Conservation (phyloP, 2,888 invertebrate species). For the Oscheius sp. region DNA sequence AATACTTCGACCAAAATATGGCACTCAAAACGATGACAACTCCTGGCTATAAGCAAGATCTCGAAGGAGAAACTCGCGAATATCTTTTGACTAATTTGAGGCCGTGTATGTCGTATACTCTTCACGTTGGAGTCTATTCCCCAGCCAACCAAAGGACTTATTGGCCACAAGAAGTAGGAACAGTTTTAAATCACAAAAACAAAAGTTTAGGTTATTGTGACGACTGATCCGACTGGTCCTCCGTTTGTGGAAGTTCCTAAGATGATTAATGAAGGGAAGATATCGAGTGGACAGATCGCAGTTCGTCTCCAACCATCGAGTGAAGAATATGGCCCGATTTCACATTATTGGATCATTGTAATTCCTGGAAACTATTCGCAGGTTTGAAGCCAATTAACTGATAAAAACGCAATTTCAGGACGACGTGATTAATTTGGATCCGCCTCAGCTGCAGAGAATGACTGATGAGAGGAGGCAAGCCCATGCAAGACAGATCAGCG, state of each 20-base stretch:
- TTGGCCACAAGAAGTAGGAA: constrained; percentile 63
- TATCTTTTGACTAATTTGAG: constrained; percentile 56
- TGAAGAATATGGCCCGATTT: constrained; percentile 96
- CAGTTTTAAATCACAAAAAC: background rate
- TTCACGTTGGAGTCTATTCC: constrained; percentile 63
- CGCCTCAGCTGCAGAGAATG: constrained; percentile 41
- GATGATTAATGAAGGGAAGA: constrained; percentile 43
- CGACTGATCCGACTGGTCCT: constrained; percentile 64
- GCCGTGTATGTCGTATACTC: constrained; percentile 66
- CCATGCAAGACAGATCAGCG: constrained; percentile 38
- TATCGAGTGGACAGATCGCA: constrained; percentile 42
- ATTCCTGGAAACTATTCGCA: constrained; percentile 80
- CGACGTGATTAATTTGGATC: constrained; percentile 54
- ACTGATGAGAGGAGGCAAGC: constrained; percentile 44
- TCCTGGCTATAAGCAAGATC: constrained; percentile 59
- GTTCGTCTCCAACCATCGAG: constrained; percentile 81
- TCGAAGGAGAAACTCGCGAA: constrained; percentile 41
- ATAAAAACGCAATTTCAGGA: constrained; percentile 38
- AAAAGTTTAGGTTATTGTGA: constrained; percentile 35
- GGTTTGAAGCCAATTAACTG: constrained; percentile 31
- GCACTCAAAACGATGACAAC: constrained; percentile 60
- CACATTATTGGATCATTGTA: constrained; percentile 93
- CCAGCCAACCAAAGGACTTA: constrained; percentile 54
- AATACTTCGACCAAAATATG: constrained; percentile 63
- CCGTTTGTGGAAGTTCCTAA: constrained; percentile 63